These are phyloP conservation scores for Eriosoma lanigerum DNA, from an alignment of 1,140 invertebrate genomes.

Conservation along the genomic window DNA sequence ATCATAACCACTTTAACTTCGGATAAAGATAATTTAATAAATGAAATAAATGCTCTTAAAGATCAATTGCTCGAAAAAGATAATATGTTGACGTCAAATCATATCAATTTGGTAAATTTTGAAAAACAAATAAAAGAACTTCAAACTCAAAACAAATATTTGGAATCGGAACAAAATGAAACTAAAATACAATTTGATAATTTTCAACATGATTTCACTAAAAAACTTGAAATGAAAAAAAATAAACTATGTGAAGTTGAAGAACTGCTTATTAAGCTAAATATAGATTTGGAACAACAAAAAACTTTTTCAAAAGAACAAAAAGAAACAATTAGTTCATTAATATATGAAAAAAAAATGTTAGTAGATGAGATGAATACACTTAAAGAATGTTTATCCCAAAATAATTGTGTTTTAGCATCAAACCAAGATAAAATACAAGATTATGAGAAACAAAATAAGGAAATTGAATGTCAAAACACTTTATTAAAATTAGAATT, in stretches of 20 bases:
- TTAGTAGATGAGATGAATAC: neutral
- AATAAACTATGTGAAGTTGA: slow-evolving; percentile 8
- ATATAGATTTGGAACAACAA: neutral
- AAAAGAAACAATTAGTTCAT: neutral
- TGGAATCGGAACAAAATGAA: neutral
- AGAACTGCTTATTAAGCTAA: neutral
- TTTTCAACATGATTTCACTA: neutral
- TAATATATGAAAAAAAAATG: slow-evolving; percentile 1
- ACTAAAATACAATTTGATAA: neutral
- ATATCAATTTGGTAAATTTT: neutral
- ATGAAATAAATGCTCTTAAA: slow-evolving; percentile 21
- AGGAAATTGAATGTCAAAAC: slow-evolving; percentile 12
- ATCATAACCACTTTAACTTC: neutral
- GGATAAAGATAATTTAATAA: slow-evolving; percentile 28
- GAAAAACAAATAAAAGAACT: slow-evolving; percentile 9
- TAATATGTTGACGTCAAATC: neutral
- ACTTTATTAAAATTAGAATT: neutral
- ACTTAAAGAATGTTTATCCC: neutral
- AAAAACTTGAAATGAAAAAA: neutral
- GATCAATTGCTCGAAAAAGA: slow-evolving; percentile 24
- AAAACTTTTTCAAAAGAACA: neutral
- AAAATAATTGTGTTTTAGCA: slow-evolving; percentile 1
- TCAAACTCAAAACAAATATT: neutral
- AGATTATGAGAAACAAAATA: neutral
- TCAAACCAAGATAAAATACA: neutral